Percentiles rank a stretch among this genome's conserved stretches.
phyloP scores from a whole-genome alignment of 2,113 vertebrate genomes.

The Platichthys flesus region DNA sequence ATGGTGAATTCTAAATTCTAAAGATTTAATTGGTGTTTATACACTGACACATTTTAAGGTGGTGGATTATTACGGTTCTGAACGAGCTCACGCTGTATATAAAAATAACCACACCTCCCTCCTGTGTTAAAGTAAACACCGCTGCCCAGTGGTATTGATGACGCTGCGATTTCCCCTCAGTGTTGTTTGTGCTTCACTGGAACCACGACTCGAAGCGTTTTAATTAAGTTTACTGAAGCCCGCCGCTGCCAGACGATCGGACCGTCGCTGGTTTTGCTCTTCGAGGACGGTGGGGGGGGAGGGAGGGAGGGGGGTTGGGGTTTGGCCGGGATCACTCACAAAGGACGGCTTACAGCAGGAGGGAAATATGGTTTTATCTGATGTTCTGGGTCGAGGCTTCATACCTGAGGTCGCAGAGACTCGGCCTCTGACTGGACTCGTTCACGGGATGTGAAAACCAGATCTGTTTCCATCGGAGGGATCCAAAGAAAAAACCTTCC shows the following conservation, averaged over 20 bases:
- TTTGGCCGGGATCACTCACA: constrained; percentile 9
- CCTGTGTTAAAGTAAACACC: constrained; percentile 45
- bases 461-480: neutral
- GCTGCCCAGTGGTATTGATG: constrained; percentile 39
- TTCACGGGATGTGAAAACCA: neutral
- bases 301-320: neutral
- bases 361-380: constrained; percentile 47
- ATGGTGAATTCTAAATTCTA: too few relatives aligned
- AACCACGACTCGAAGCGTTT: constrained; percentile 39
- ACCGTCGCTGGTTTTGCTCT: constrained; percentile 9
- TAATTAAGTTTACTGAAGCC: constrained; percentile 32
- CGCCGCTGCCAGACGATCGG: constrained; percentile 29
- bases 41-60: constrained; percentile 7
- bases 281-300: neutral
- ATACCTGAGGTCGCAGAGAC: constrained; percentile 12
- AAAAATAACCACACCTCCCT: constrained; percentile 42
- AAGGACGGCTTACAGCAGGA: neutral
- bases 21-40: too few relatives aligned
- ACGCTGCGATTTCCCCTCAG: constrained; percentile 18
- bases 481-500: neutral
- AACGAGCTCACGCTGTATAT: constrained; percentile 33
- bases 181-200: constrained; percentile 35
- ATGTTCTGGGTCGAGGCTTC: constrained; percentile 25
- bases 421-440: too few relatives aligned
- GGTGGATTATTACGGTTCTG: constrained; percentile 39